Base-by-base conservation (phyloP, 2,888 invertebrate species). In the Drosophila pseudotakahashii region DNA sequence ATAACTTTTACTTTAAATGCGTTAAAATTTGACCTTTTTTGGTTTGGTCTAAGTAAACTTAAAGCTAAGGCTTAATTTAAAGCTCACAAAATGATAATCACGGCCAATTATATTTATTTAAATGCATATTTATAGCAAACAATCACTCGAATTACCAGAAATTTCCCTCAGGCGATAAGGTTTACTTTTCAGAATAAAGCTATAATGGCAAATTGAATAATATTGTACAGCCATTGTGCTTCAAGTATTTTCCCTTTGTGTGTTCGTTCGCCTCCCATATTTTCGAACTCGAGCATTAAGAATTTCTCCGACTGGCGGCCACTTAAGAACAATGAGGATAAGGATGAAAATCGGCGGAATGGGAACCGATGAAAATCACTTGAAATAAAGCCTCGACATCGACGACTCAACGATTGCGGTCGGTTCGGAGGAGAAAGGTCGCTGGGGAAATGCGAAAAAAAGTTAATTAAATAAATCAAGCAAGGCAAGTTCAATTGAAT, bases 401-500 rank as follows among this genome's bases (percentile, higher is more conserved):
- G 63, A 30, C 26, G 63, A 50, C 63, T 63, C 52, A 64, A 32
- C 53, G 68, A 67, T 68, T 67, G 66, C 39, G 68, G 66, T 67
- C 2, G 48, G 26, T 26, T 26, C 26, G 26, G 26, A 26, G 6
- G 5, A 26, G 26, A n/a, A n/a, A 26, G 42, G n/a, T 41, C 26
- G 48, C 19, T 14, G 52, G 59, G 52, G 34, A 44, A 45, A 51
- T 37, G 39, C 14, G 30, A 47, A 57, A 76, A 78, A 81, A 81
- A 72, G 75, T 85, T 88, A 88, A 88, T 84, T 84, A 84, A 84
- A 88, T 84, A 84, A 84, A 84, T 88, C 86, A 84, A 82, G 78
- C 82, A 81, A 83, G 75, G 82, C 74, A 77, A 82, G 83, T 84
- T 88, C 88, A 84, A 84, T 88, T 88, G 80, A 80, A 84, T 86